A percentile compares a stretch with the other conserved stretches of the same genome.
Conservation (phyloP, 2,888 invertebrate species). For the Volucella inanis region DNA sequence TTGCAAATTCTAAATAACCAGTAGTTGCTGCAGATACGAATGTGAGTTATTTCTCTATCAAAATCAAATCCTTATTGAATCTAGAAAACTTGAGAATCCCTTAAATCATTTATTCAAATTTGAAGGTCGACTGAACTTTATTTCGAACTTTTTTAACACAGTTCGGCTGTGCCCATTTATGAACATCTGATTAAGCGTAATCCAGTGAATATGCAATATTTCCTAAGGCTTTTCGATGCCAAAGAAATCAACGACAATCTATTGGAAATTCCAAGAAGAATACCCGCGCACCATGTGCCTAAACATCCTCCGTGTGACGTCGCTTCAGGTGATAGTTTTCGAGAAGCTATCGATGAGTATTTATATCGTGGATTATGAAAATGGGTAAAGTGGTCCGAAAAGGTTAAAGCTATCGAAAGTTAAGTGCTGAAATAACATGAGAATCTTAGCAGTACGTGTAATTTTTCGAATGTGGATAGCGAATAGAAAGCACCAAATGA, state of each 20-base stretch:
- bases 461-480: slow-evolving; percentile 86
- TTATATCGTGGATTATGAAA: slow-evolving; percentile 95
- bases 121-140: slow-evolving; percentile 92
- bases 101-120: slow-evolving; percentile 94
- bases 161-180: slow-evolving; percentile 92
- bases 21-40: slow-evolving; percentile 98
- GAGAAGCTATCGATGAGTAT: slow-evolving; percentile 91
- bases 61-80: slow-evolving; percentile 97
- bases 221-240: slow-evolving; percentile 93
- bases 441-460: slow-evolving; percentile 88
- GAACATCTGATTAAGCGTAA: slow-evolving; percentile 94
- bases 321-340: slow-evolving; percentile 91
- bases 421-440: slow-evolving; percentile 93
- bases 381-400: slow-evolving; percentile 89
- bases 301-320: slow-evolving; percentile 94
- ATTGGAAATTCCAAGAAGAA: slow-evolving; percentile 89
- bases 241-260: slow-evolving; percentile 89
- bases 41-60: slow-evolving; percentile 98
- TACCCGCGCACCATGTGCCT: slow-evolving; percentile 95
- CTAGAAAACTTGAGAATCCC: slow-evolving; percentile 93
- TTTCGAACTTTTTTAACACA: slow-evolving; percentile 86
- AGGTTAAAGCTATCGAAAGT: slow-evolving; percentile 90
- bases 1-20: slow-evolving; percentile 98
- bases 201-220: slow-evolving; percentile 98
- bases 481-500: slow-evolving; percentile 89